These are phyloP conservation scores for Metacarcinus magister DNA, from an alignment of 2,888 invertebrate species.

Conservation along the genomic window DNA sequence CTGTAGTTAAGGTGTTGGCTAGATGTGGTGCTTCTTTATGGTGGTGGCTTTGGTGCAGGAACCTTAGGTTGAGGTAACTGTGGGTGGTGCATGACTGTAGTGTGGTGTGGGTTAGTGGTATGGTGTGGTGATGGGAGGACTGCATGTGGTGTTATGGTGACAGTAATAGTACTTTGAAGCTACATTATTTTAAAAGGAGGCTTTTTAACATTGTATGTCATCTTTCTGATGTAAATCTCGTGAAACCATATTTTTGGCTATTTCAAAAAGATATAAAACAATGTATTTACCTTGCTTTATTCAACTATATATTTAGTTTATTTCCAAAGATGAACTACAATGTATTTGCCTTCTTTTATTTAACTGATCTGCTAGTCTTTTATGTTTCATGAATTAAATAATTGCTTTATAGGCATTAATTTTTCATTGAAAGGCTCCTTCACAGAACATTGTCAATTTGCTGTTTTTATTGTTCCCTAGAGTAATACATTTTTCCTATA, in stretches of 20 bases:
- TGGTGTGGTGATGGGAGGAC: constrained; percentile 65
- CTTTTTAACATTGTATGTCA: background rate
- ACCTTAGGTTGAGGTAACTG: background rate
- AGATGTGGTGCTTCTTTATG: constrained; percentile 30
- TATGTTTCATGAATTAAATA: constrained; percentile 31
- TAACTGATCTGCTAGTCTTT: constrained; percentile 6
- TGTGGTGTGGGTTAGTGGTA: constrained; percentile 50
- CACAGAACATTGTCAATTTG: background rate
- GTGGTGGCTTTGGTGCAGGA: constrained; percentile 2
- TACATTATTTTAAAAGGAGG: constrained; percentile 47
- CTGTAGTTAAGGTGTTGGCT: constrained; percentile 53
- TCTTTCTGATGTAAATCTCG: background rate
- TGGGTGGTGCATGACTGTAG: constrained; percentile 51
- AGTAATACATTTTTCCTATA: background rate
- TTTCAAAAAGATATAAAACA: background rate
- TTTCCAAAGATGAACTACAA: background rate
- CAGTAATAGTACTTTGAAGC: constrained; percentile 58
- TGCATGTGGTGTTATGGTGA: constrained; percentile 73
- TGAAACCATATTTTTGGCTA: background rate
- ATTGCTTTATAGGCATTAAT: background rate
- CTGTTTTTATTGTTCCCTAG: background rate
- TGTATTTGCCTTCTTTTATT: background rate
- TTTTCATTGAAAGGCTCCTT: background rate
- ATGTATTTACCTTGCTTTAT: background rate
- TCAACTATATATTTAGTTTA: background rate